phyloP scores from a whole-genome alignment of 1,140 invertebrate genomes.

The Camponotus pennsylvanicus region DNA sequence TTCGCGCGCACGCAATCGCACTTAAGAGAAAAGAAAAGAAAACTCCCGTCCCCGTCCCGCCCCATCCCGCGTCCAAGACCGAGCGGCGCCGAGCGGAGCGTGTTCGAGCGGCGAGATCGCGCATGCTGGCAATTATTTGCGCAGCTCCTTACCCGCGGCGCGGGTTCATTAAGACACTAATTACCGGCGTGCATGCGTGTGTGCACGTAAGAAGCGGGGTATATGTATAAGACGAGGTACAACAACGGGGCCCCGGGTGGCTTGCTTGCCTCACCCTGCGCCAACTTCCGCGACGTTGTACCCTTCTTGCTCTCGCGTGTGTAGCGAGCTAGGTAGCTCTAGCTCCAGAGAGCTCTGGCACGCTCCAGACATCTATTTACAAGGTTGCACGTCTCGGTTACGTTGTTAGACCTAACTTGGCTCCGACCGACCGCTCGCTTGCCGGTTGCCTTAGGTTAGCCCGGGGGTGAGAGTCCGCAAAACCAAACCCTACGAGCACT shows the following conservation, averaged over 20 bases:
- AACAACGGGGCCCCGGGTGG: constrained; percentile 56
- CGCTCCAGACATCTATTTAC: constrained; percentile 83
- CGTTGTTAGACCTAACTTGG: constrained; percentile 71
- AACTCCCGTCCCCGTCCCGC: background rate
- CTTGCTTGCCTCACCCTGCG: constrained; percentile 59
- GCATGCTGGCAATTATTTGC: constrained; percentile 78
- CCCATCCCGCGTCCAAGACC: constrained; percentile 9
- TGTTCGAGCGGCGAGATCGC: constrained; percentile 62
- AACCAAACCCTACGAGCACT: constrained; percentile 49
- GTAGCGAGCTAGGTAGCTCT: constrained; percentile 30
- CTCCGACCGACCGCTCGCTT: constrained; percentile 44
- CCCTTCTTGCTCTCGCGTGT: constrained; percentile 54
- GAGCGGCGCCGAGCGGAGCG: constrained; percentile 28
- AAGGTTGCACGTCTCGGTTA: constrained; percentile 78
- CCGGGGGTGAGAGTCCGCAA: constrained; percentile 24
- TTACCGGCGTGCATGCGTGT: constrained; percentile 81
- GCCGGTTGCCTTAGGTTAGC: constrained; percentile 30
- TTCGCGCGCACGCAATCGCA: constrained; percentile 61
- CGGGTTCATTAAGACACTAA: constrained; percentile 81
- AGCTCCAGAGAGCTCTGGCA: constrained; percentile 69
- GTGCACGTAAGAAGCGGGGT: constrained; percentile 75
- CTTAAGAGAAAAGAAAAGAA: constrained; percentile 55
- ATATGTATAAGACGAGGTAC: constrained; percentile 64
- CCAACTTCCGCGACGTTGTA: constrained; percentile 73
- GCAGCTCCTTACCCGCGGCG: constrained; percentile 61